phyloP scores from a whole-genome alignment of 2,888 invertebrate genomes.

The Ophonus ardosiacus region DNA sequence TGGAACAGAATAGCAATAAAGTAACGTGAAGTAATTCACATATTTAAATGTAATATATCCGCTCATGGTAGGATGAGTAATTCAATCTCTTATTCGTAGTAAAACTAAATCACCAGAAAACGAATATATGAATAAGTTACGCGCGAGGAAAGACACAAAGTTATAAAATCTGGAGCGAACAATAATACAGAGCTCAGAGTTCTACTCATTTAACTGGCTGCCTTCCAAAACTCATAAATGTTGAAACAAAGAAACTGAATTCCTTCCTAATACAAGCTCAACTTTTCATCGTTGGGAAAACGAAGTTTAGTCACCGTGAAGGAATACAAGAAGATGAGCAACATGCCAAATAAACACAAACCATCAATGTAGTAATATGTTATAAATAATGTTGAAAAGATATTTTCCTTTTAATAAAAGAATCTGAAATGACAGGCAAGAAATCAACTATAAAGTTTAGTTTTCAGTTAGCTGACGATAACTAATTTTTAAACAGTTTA shows the following conservation, averaged over 20 bases:
- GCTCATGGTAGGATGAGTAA: not conserved
- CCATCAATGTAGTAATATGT: not conserved
- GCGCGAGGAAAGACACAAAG: slow-evolving; percentile 41
- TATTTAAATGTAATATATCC: slow-evolving; percentile 34
- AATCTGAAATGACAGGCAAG: no score
- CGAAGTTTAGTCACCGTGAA: slow-evolving; percentile 2
- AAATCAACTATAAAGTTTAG: no score
- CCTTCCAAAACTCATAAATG: slow-evolving; percentile 48
- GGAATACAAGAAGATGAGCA: not conserved
- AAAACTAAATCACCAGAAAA: slow-evolving; percentile 44
- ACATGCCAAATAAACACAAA: not conserved
- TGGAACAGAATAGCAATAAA: not conserved
- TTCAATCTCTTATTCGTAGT: slow-evolving; percentile 32
- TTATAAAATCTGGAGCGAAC: slow-evolving; percentile 38
- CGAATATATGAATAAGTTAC: slow-evolving; percentile 42
- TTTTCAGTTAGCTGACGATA: no score
- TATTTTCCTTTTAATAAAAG: no score
- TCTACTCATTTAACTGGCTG: slow-evolving; percentile 33
- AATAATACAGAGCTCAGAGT: slow-evolving; percentile 6
- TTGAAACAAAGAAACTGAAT: slow-evolving; percentile 39
- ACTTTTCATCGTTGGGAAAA: slow-evolving; percentile 19
- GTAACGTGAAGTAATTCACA: slow-evolving; percentile 1
- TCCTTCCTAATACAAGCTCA: slow-evolving; percentile 23
- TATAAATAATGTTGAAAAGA: not conserved
- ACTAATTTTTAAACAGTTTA: no score